Base-by-base conservation (phyloP, 53 echinoderm and acorn worm species). In the Paelopatides confundens region DNA sequence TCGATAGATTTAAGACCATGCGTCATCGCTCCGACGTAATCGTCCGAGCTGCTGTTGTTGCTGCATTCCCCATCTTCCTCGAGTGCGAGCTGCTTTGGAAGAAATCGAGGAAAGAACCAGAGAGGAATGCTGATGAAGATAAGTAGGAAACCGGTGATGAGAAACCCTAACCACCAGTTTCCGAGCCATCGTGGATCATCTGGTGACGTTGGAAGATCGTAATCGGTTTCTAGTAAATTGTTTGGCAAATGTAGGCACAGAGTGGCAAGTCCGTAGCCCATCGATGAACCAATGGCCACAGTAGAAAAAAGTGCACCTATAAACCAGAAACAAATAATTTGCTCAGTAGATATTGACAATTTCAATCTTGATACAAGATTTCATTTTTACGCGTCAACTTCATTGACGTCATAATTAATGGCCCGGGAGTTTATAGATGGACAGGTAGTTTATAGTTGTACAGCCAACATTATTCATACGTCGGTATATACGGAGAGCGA, bases 111-210 rank as follows among this genome's bases (percentile, higher is more conserved):
- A 69, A 94, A 94, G 64, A 93, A 39, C 62, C 89, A 65, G 33
- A 96, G 78, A 21, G 96, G 96, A 30, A 96, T 33, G 35, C 91
- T 83, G 13, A 78, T 30, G 50, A 85, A 27, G 66, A 87, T 35
- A 65, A 89, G 85, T 35, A 87, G 24, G 9, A 66, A n/a, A 5
- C 93, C 96, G 33, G 47, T 88, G 70, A 94, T 83, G 54, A 91
- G 54, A 74, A 93, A 96, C 48, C 91, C 93, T 10, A 94, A 77
- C 96, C 96, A 96, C 96, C 96, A 96, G 27, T 93, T 93, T 10
- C 96, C 94, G 14, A 96, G 63, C 88, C 90, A 96, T 82, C 89
- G 86, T 2, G 94, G 93, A 31, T 96, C 94, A 13, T 71, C 82
- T 35, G 84, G 88, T 5, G 49, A 63, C 21, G 84, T 54, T 33